phyloP scores from a whole-genome alignment of 2,888 invertebrate genomes.

The Eupithecia inturbata region DNA sequence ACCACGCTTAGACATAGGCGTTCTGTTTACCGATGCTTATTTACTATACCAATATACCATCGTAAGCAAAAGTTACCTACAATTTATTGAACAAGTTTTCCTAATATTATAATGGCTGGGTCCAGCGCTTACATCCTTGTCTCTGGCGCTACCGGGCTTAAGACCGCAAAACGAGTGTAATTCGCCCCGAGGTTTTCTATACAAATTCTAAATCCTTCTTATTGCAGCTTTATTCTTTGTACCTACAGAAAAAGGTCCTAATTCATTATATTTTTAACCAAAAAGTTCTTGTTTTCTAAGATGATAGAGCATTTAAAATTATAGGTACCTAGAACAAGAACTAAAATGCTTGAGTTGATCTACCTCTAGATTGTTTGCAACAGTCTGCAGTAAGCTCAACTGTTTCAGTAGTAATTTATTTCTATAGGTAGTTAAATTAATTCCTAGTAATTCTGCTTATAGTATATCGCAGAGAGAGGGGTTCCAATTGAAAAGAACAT shows the following conservation, averaged over 20 bases:
- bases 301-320: background rate
- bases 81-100: too few relatives aligned
- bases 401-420: background rate
- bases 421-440: background rate
- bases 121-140: constrained; percentile 8
- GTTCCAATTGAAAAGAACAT: too few relatives aligned
- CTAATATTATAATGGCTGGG: constrained; percentile 2
- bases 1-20: background rate
- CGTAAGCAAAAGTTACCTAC: background rate
- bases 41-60: background rate
- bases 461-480: too few relatives aligned
- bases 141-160: constrained; percentile 11
- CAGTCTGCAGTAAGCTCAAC: background rate
- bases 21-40: background rate
- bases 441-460: too few relatives aligned
- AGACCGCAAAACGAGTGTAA: constrained; percentile 10
- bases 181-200: background rate
- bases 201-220: constrained; percentile 12
- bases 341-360: background rate
- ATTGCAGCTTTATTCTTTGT: background rate
- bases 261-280: background rate
- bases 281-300: background rate
- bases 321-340: background rate
- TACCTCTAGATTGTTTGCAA: background rate
- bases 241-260: background rate